Conservation (phyloP, 2,888 invertebrate species). For the Thecocarcelia acutangulata region DNA sequence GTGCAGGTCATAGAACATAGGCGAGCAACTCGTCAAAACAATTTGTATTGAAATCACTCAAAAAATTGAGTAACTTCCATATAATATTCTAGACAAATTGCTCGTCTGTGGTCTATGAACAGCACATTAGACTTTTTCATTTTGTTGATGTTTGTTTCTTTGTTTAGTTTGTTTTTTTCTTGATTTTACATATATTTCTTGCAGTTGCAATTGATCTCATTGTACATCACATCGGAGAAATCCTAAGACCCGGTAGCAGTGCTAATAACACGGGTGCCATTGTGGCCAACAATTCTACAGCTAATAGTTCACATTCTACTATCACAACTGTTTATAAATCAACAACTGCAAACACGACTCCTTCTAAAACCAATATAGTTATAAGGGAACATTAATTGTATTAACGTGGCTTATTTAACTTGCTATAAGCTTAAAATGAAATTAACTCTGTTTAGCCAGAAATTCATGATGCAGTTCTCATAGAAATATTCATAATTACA, state of each 20-base stretch:
- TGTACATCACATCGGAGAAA: conserved; percentile 99
- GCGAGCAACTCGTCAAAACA: too few relatives aligned
- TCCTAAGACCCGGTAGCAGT: conserved; percentile 86
- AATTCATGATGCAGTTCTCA: conserved; percentile 64
- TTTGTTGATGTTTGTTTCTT: conserved; percentile 71
- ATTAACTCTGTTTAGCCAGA: conserved; percentile 43
- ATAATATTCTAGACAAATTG: too few relatives aligned
- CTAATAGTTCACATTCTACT: conserved; percentile 76
- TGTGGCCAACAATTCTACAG: conserved; percentile 74
- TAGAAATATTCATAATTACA: conserved; percentile 24
- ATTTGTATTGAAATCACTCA: too few relatives aligned
- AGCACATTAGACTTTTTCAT: conserved; percentile 1
- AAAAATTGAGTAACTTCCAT: too few relatives aligned
- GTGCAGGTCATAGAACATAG: too few relatives aligned
- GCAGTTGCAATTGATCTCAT: conserved; percentile 99
- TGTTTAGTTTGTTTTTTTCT: conserved; percentile 72
- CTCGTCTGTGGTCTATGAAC: too few relatives aligned
- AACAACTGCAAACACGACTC: conserved; percentile 71
- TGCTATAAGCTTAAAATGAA: conserved; percentile 53
- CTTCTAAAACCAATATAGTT: conserved; percentile 68
- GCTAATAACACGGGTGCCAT: conserved; percentile 82
- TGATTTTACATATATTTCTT: conserved; percentile 83
- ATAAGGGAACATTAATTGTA: conserved; percentile 78
- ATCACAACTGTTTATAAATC: conserved; percentile 71
- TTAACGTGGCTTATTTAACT: conserved; percentile 24